phyloP scores from a whole-genome alignment of 2,888 invertebrate genomes.

The Tenodera sinensis region DNA sequence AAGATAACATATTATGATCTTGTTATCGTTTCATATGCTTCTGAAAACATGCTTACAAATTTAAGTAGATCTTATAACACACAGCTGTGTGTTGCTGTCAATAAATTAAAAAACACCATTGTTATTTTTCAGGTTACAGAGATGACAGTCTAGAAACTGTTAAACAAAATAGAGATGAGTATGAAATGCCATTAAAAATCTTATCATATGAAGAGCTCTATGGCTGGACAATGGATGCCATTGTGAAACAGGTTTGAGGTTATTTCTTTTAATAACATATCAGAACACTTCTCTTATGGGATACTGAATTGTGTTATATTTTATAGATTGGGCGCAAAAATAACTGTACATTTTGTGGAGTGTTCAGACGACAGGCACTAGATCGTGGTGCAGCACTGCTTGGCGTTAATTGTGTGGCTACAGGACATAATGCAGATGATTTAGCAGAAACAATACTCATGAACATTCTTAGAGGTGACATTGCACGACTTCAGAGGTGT shows the following conservation, averaged over 20 bases:
- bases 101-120: not conserved
- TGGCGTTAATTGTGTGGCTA: constrained; percentile 89
- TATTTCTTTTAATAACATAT: not conserved
- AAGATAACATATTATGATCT: too few species aligned
- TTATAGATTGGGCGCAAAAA: constrained; percentile 76
- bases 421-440: constrained; percentile 96
- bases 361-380: constrained; percentile 91
- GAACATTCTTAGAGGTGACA: constrained; percentile 96
- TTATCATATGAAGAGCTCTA: constrained; percentile 95
- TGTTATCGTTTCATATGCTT: too few species aligned
- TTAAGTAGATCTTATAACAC: not conserved
- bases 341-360: constrained; percentile 96
- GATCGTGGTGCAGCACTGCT: constrained; percentile 90
- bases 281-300: not conserved
- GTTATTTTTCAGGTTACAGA: constrained; percentile 61
- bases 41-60: too few species aligned
- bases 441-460: constrained; percentile 97
- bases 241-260: constrained; percentile 60
- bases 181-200: constrained; percentile 89
- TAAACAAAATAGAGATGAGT: constrained; percentile 89
- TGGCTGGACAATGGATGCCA: constrained; percentile 99
- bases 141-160: constrained; percentile 97
- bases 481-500: constrained; percentile 88
- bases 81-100: not conserved
- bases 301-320: not conserved